Percentiles rank a stretch among this genome's conserved stretches.
These are phyloP conservation scores for Drosophila equinoxialis DNA, from an alignment of 1,140 invertebrate genomes.

Conservation along the genomic window DNA sequence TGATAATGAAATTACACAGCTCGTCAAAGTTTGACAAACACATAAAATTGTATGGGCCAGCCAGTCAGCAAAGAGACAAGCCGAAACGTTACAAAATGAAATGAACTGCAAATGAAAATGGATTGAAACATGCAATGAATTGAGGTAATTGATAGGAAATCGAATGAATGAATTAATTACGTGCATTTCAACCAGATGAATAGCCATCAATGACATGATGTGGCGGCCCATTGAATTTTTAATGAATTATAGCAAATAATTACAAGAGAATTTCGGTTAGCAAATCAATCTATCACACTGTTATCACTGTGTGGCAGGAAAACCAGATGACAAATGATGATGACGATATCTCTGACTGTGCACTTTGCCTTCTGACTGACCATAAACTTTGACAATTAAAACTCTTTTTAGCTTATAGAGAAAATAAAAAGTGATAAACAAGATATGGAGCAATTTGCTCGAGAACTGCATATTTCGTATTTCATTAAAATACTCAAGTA, in stretches of 20 bases:
- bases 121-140: background rate
- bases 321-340: no score
- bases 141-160: slow-evolving; percentile 7
- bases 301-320: no score
- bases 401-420: no score
- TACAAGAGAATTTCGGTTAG: no score
- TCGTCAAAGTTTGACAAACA: slow-evolving; percentile 58
- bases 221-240: background rate
- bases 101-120: slow-evolving; percentile 6
- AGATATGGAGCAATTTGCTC: no score
- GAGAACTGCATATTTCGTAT: no score
- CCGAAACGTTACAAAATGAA: background rate
- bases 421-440: no score
- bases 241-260: background rate
- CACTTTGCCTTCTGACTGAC: no score
- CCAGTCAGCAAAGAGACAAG: background rate
- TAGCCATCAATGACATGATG: background rate
- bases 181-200: background rate
- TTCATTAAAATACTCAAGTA: no score
- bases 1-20: slow-evolving; percentile 61
- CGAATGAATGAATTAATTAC: slow-evolving; percentile 2
- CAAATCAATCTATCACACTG: no score
- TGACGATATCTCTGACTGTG: no score
- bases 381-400: no score
- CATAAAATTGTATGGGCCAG: slow-evolving; percentile 50